A percentile compares a stretch with the other conserved stretches of the same genome.
phyloP scores from a whole-genome alignment of 2,113 vertebrate genomes.

The Urocitellus parryii region DNA sequence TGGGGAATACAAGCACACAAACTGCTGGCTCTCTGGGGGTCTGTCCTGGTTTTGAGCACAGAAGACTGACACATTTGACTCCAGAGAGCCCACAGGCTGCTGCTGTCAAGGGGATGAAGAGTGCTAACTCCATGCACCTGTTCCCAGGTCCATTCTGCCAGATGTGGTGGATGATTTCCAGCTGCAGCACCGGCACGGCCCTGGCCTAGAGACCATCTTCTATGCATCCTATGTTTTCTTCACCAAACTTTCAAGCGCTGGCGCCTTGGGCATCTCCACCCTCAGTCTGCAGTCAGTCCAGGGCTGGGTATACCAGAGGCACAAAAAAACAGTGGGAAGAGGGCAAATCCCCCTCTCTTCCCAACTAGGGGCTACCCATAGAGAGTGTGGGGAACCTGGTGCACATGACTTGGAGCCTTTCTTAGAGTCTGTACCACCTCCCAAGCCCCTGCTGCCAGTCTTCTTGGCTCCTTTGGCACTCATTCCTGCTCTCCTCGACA shows the following conservation, averaged over 20 bases:
- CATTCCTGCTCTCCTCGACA: not conserved
- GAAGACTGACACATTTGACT: not conserved
- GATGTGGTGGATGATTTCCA: constrained; percentile 97
- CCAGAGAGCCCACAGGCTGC: not conserved
- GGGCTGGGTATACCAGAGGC: not conserved
- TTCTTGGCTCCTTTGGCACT: not conserved
- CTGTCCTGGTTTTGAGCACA: not conserved
- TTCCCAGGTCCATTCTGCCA: constrained; percentile 96
- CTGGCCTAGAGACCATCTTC: constrained; percentile 97
- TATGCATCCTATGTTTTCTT: constrained; percentile 98
- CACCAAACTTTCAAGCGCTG: constrained; percentile 94
- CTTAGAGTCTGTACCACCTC: not conserved
- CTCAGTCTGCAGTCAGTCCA: constrained; percentile 95
- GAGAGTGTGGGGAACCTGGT: not conserved
- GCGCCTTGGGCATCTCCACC: constrained; percentile 96
- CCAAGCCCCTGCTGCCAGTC: not conserved
- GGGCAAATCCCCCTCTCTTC: not conserved
- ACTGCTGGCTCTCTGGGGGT: not conserved
- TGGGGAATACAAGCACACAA: not conserved
- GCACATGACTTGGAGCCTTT: not conserved
- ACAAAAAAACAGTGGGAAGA: not conserved
- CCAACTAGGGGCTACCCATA: not conserved
- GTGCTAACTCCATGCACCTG: not conserved
- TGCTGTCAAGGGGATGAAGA: not conserved
- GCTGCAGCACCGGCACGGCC: constrained; percentile 90